Base-by-base conservation (phyloP, 1,140 invertebrate genomes). In the Anthonomus grandis region DNA sequence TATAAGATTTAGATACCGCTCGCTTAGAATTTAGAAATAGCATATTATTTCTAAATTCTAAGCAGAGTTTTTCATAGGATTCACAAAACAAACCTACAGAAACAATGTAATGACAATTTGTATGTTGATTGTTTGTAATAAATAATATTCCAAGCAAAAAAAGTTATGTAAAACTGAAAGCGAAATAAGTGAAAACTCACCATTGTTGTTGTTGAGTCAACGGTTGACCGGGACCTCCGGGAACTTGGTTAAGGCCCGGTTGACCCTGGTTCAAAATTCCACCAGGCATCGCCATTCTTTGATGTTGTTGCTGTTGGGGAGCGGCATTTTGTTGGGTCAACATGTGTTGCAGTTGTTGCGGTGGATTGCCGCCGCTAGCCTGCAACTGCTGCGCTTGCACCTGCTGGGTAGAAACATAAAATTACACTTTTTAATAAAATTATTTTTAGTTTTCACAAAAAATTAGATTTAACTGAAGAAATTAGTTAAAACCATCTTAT, bases 301-400 rank as follows among this genome's bases (percentile, higher is more conserved):
- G 59, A 18, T 60, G 67, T 18, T 69, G 70, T 27, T 64, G 65
- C 36, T 71, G 73, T 56, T 74, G 72, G 5, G 64, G 59, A 39
- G 65, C 62, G 17, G 63, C 57, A 31, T 64, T 65, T 46, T 81
- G 80, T 57, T 81, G 81, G 10, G 75, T 77, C 57, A 82, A 66
- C 73, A 82, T 79, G 59, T 81, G 72, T 57, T 78, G 77, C 51
- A 75, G 56, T 56, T 70, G 70, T 57, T 69, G 69, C 34, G 73
- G 75, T 25, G 79, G 74, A 46, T 53, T 70, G 17, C 56, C 65
- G 17, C 57, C 66, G 31, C 69, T 62, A n/a, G 61, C 62, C 51
- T 70, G 65, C 60, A 65, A 60, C 54, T 67, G 66, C 24, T 71
- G 70, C 12, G 68, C 64, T 59, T 73, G 65, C 57, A 37, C 27